These are phyloP conservation scores for Dicentrarchus labrax DNA, from an alignment of 2,113 vertebrate species.

Conservation along the genomic window DNA sequence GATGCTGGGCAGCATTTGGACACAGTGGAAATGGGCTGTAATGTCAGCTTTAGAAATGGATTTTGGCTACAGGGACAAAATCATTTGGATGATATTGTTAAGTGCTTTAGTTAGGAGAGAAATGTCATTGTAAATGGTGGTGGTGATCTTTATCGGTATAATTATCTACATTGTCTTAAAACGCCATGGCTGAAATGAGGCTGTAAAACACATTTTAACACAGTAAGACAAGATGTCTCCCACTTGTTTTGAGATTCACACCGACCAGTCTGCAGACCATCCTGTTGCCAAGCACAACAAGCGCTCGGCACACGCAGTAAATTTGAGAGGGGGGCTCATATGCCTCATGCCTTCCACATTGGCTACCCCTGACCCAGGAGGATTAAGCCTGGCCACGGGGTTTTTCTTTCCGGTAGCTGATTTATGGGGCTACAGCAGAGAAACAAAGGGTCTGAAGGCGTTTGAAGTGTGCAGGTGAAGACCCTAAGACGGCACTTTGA, in stretches of 20 bases:
- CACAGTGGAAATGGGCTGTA: not conserved
- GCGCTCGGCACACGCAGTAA: conserved; percentile 18
- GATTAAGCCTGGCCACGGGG: conserved; percentile 61
- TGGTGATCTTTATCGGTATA: conserved; percentile 40
- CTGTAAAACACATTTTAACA: not conserved
- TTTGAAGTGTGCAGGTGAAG: conserved; percentile 79
- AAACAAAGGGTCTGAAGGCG: conserved; percentile 74
- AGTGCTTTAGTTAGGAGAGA: conserved; percentile 21
- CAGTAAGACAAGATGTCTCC: conserved; percentile 8
- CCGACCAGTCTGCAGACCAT: conserved; percentile 37
- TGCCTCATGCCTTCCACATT: conserved; percentile 36
- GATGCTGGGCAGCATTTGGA: conserved; percentile 29
- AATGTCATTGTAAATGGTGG: conserved; percentile 46
- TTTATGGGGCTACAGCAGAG: conserved; percentile 67
- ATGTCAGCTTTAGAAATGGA: conserved; percentile 32
- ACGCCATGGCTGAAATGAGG: conserved; percentile 36
- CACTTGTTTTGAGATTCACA: conserved; percentile 41
- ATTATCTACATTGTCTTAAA: conserved; percentile 55
- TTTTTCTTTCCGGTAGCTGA: conserved; percentile 72
- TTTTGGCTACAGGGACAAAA: conserved; percentile 17
- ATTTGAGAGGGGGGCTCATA: conserved; percentile 52
- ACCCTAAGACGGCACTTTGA: conserved; percentile 69
- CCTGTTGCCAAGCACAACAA: conserved; percentile 50
- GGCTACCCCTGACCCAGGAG: conserved; percentile 56
- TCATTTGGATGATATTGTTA: conserved; percentile 18